A percentile compares a stretch with the other conserved stretches of the same genome.
Evolutionary conservation across 2,797 vertebrate genomes (phyloP).

Genomic region (Acestrorhynchus altus): DNA sequence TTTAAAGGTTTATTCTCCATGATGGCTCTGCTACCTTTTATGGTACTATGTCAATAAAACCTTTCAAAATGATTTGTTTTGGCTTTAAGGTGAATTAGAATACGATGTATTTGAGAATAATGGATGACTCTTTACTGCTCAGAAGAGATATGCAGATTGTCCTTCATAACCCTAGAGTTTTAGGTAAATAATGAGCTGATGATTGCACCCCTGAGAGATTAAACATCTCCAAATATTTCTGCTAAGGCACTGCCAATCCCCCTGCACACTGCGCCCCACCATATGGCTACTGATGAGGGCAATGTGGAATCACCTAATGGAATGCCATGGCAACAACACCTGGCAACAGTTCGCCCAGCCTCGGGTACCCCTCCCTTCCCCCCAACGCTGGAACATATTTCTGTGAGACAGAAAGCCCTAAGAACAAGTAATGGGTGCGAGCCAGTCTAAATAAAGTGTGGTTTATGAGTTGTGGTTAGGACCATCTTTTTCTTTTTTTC

Average conservation of each 20-base stretch:
- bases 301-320: constrained; percentile 92
- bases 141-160: constrained; percentile 22
- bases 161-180: constrained; percentile 19
- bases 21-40: background rate
- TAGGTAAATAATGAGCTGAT: constrained; percentile 44
- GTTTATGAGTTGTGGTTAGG: constrained; percentile 96
- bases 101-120: constrained; percentile 23
- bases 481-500: constrained; percentile 86
- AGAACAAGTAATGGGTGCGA: constrained; percentile 94
- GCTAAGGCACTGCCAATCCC: constrained; percentile 68
- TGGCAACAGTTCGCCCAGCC: constrained; percentile 91
- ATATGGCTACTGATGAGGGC: constrained; percentile 88
- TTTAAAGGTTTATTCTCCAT: background rate
- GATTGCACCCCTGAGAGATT: constrained; percentile 37
- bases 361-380: constrained; percentile 57
- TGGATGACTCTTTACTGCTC: constrained; percentile 8
- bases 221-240: constrained; percentile 45
- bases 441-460: constrained; percentile 97
- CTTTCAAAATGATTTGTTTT: no score
- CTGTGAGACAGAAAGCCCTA: constrained; percentile 95
- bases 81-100: no score
- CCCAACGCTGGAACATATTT: constrained; percentile 88
- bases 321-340: constrained; percentile 95
- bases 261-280: constrained; percentile 72
- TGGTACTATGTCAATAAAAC: background rate